phyloP scores from a whole-genome alignment of 1,140 invertebrate species.

The Drosophila tsacasi region DNA sequence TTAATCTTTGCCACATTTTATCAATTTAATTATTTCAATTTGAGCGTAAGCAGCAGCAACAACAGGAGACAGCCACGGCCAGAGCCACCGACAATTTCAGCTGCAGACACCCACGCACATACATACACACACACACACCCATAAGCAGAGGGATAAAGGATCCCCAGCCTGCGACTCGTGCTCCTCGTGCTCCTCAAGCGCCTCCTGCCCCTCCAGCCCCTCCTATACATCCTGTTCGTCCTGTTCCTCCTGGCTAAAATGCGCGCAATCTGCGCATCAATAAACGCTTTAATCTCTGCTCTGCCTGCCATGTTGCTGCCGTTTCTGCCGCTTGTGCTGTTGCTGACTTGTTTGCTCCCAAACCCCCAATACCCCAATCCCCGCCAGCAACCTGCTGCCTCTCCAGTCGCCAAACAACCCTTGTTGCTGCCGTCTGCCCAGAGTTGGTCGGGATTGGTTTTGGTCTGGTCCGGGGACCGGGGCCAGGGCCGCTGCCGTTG shows the following conservation, averaged over 20 bases:
- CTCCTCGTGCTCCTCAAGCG: constrained; percentile 11
- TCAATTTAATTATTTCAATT: constrained; percentile 84
- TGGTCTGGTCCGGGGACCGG: constrained; percentile 24
- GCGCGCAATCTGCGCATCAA: constrained; percentile 83
- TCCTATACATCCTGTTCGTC: constrained; percentile 11
- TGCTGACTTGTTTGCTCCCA: constrained; percentile 62
- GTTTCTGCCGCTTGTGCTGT: constrained; percentile 61
- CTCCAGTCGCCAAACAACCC: constrained; percentile 14
- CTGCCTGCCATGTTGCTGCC: constrained; percentile 59
- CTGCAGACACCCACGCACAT: constrained; percentile 30
- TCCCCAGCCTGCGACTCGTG: constrained; percentile 46
- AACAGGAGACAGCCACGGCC: constrained; percentile 55
- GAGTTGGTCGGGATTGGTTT: constrained; percentile 43
- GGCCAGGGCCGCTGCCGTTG: constrained; percentile 55
- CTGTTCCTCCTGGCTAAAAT: constrained; percentile 80
- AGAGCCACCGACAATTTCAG: constrained; percentile 20
- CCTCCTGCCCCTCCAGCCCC: not conserved
- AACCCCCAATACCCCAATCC: constrained; percentile 8
- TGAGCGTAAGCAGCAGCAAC: constrained; percentile 77
- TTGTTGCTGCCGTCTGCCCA: constrained; percentile 33
- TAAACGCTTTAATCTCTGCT: constrained; percentile 84
- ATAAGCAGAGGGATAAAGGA: constrained; percentile 31
- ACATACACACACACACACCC: constrained; percentile 22
- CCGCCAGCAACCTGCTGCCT: constrained; percentile 14
- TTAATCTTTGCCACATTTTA: constrained; percentile 84